These are phyloP conservation scores for Escarpia spicata DNA, from an alignment of 2,888 invertebrate species.

Conservation along the genomic window DNA sequence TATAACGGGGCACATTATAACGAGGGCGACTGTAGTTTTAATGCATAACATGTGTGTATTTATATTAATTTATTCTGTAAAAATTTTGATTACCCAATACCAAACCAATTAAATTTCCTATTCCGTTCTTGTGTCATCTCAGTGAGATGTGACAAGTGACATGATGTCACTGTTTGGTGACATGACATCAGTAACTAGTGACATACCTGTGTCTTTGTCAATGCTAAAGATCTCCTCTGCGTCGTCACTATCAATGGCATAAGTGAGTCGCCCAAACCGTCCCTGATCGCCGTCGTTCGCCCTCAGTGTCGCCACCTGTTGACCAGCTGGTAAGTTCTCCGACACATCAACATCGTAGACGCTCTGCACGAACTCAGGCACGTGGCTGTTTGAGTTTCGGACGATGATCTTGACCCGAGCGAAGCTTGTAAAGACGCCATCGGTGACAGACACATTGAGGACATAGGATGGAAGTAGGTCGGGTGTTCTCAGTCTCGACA, in stretches of 20 bases:
- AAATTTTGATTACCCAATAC: too few species aligned
- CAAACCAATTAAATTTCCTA: too few species aligned
- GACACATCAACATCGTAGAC: slow-evolving; percentile 80
- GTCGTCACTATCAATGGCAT: slow-evolving; percentile 61
- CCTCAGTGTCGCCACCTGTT: slow-evolving; percentile 77
- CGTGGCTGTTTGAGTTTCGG: slow-evolving; percentile 74
- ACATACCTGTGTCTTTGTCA: slow-evolving; percentile 67
- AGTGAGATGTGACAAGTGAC: too few species aligned
- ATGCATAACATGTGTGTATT: background rate
- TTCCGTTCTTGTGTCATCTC: too few species aligned
- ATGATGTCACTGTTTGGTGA: background rate
- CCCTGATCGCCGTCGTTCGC: slow-evolving; percentile 84
- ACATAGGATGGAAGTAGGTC: slow-evolving; percentile 74
- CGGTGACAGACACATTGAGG: slow-evolving; percentile 92
- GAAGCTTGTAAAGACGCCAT: slow-evolving; percentile 93
- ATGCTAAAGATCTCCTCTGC: slow-evolving; percentile 64
- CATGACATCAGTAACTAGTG: background rate
- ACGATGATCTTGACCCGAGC: slow-evolving; percentile 68
- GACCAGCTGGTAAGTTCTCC: slow-evolving; percentile 84
- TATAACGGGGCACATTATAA: too few species aligned
- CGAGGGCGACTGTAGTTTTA: too few species aligned
- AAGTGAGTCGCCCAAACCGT: slow-evolving; percentile 75
- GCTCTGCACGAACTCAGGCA: slow-evolving; percentile 82
- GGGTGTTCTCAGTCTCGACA: slow-evolving; percentile 81
- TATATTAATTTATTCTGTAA: background rate